Percentiles rank a stretch among this genome's conserved stretches.
These are phyloP conservation scores for Caenorhabditis inopinata DNA, from an alignment of 1,140 invertebrate genomes.

Conservation along the genomic window DNA sequence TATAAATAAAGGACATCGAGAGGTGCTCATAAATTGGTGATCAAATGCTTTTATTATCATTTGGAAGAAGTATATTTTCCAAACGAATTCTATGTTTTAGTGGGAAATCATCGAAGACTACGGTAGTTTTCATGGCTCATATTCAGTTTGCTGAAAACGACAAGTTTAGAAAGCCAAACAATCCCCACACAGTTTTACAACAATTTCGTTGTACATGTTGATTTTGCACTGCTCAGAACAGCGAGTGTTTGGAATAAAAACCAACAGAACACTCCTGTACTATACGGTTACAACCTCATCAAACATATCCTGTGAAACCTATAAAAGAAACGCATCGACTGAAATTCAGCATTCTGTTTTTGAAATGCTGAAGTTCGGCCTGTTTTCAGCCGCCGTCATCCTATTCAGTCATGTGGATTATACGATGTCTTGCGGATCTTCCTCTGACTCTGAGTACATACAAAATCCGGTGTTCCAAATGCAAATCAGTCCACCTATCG, in stretches of 20 bases:
- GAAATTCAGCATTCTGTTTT: neutral
- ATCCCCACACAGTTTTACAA: neutral
- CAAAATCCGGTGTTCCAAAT: conserved; percentile 27
- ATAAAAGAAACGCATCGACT: neutral
- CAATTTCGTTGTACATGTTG: neutral
- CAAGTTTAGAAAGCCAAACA: neutral
- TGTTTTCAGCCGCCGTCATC: neutral
- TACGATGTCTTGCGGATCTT: neutral
- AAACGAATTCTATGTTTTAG: too few relatives aligned
- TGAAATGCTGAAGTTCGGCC: conserved; percentile 14
- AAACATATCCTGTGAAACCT: neutral
- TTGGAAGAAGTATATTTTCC: too few relatives aligned
- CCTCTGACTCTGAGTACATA: neutral
- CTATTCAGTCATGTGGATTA: neutral
- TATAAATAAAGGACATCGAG: too few relatives aligned
- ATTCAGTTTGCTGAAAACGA: too few relatives aligned
- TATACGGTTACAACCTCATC: conserved; percentile 23
- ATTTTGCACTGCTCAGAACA: neutral
- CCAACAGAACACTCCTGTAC: conserved; percentile 21
- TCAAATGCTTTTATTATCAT: conserved; percentile 16
- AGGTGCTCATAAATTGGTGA: too few relatives aligned
- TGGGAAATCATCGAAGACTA: too few relatives aligned
- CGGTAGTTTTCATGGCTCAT: neutral
- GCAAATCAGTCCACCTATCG: conserved; percentile 29
- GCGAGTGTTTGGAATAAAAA: neutral